Base-by-base conservation (phyloP, 2,797 vertebrate genomes). In the Intellagama lesueurii region DNA sequence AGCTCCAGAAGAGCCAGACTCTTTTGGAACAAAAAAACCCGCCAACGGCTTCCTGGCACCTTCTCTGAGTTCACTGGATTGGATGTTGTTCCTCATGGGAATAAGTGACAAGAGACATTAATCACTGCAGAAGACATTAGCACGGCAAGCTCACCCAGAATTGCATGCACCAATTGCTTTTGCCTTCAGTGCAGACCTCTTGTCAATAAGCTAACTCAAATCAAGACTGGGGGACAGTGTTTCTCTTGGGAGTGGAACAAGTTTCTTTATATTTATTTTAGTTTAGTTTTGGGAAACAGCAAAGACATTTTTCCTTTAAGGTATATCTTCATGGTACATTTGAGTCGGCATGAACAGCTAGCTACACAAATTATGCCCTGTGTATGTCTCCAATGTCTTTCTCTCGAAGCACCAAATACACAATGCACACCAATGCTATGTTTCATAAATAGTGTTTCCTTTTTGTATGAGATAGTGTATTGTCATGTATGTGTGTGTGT, bases 81-180 rank as follows among this genome's bases (percentile, higher is more conserved):
- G 44, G 77, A 93, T 90, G 66, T 47, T 93, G 69, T 83, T 91
- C 84, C 92, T 93, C 88, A 68, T 88, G 94, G 90, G 91, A 94
- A 93, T 93, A 90, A 22, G 49, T 93, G 93, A 94, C 94, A 95
- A 88, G 80, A 93, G 83, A 87, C 69, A 92, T 96, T 92, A 93
- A 81, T 92, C 92, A 92, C 81, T 89, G 68, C 49, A 86, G 64
- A 68, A 92, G 91, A 87, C 91, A 91, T 66, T 90, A 93, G 79
- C 75, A 72, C 0, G 60, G 47, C 87, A 94, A 92, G 56, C 49
- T 75, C 89, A 80, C 68, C 35, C 69, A 88, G 86, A 88, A 88
- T 28, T 85, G 78, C 75, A 83, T 4, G 64, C 89, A 80, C 85
- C 30, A 24, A 76, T 89, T 93, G 83, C 84, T 91, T 91, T 89